Evolutionary conservation across 2,797 vertebrate species (phyloP).

Genomic region (Acanthiza pusilla): DNA sequence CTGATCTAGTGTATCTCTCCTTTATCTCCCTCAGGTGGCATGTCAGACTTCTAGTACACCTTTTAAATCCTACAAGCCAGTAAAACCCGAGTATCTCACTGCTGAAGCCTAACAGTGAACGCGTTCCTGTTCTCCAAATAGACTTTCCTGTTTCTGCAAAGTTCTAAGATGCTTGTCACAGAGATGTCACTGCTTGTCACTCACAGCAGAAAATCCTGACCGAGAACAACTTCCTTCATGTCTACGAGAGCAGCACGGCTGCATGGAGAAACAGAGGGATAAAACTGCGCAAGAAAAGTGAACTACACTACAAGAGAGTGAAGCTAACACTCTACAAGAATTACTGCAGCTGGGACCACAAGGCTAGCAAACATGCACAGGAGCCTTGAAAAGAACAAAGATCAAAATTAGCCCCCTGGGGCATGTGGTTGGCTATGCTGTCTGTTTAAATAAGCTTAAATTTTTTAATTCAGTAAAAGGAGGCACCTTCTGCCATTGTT

Average conservation of each 20-base stretch:
- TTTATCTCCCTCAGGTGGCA: not conserved
- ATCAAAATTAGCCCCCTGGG: not conserved
- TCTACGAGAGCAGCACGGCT: fast-evolving
- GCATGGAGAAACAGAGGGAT: fast-evolving
- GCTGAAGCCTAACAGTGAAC: not conserved
- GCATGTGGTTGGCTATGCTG: not conserved
- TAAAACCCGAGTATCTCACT: not conserved
- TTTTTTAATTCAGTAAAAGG: not conserved
- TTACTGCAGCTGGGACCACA: not conserved
- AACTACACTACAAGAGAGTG: not conserved
- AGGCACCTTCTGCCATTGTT: not conserved
- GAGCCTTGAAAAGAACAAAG: not conserved
- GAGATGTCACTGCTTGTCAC: not conserved
- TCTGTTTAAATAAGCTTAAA: not conserved
- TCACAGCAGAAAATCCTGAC: not conserved
- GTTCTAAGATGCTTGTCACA: not conserved
- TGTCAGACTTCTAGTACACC: not conserved
- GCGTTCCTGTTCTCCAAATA: not conserved
- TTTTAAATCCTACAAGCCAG: not conserved
- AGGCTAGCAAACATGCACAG: not conserved
- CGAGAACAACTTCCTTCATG: not conserved
- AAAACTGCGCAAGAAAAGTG: not conserved
- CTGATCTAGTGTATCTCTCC: not conserved
- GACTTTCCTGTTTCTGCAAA: constrained; percentile 1
- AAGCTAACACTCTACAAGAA: not conserved